Evolutionary conservation across 2,888 invertebrate genomes (phyloP).

Genomic region (Bombylius discolor): DNA sequence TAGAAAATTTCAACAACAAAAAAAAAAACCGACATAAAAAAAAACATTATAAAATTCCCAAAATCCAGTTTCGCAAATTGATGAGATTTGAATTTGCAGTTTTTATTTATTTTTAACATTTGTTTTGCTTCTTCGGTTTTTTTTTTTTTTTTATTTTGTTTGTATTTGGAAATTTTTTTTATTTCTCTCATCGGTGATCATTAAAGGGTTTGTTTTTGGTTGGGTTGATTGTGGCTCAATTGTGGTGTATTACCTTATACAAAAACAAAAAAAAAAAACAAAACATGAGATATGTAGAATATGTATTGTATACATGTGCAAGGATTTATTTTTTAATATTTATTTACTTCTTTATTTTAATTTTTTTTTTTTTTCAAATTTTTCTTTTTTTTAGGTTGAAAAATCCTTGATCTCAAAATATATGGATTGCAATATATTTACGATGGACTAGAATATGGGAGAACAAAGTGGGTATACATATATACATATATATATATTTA

Average conservation of each 20-base stretch:
- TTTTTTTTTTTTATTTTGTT: neutral
- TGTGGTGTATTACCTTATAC: neutral
- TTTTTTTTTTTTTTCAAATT: too few relatives aligned
- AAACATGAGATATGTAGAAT: too few relatives aligned
- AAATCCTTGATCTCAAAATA: conserved; percentile 4
- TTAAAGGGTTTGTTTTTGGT: neutral
- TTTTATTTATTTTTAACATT: neutral
- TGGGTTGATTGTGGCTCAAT: conserved; percentile 2
- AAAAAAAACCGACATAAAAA: neutral
- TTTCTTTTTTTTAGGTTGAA: neutral
- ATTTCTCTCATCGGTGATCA: neutral
- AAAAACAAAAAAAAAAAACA: too few relatives aligned
- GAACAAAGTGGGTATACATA: neutral
- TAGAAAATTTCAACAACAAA: neutral
- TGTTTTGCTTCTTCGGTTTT: neutral
- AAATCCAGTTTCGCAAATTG: neutral
- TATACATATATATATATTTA: conserved; percentile 2
- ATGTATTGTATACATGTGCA: too few relatives aligned
- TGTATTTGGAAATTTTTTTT: neutral
- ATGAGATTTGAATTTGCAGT: neutral
- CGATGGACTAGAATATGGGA: neutral
- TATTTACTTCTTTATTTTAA: too few relatives aligned
- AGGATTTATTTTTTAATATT: neutral
- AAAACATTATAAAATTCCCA: neutral
- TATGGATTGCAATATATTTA: too few relatives aligned